Evolutionary conservation across 2,113 vertebrate species (phyloP).

Genomic region (Dasyornis broadbenti): DNA sequence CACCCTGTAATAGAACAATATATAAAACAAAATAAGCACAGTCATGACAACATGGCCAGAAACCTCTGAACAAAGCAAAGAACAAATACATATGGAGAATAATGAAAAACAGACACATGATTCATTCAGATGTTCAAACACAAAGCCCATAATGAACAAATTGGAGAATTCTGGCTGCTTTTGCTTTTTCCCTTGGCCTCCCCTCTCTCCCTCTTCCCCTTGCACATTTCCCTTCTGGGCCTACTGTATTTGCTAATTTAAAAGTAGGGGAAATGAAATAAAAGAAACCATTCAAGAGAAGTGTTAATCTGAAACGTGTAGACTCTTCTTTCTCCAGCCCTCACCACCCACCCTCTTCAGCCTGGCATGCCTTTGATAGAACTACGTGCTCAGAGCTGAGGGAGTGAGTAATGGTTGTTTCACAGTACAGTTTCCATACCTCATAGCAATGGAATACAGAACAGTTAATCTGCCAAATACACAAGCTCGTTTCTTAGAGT

Average conservation of each 20-base stretch:
- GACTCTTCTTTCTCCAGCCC: neutral
- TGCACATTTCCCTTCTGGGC: slow-evolving; percentile 18
- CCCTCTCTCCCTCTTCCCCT: neutral
- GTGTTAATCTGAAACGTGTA: slow-evolving; percentile 12
- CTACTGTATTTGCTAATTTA: slow-evolving; percentile 42
- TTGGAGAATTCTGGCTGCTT: slow-evolving; percentile 17
- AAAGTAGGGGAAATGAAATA: slow-evolving; percentile 24
- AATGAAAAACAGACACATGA: slow-evolving; percentile 60
- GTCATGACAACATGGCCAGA: slow-evolving; percentile 44
- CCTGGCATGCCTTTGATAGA: slow-evolving; percentile 27
- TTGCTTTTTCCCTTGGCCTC: slow-evolving; percentile 11
- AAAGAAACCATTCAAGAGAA: slow-evolving; percentile 30
- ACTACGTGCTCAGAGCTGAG: slow-evolving; percentile 38
- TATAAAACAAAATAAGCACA: slow-evolving; percentile 55
- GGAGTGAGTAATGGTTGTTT: slow-evolving; percentile 65
- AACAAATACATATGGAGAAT: slow-evolving; percentile 36
- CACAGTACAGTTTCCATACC: slow-evolving; percentile 75
- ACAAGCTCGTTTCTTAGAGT: slow-evolving; percentile 69
- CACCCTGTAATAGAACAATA: slow-evolving; percentile 12
- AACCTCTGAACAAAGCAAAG: slow-evolving; percentile 53
- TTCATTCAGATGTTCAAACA: slow-evolving; percentile 57
- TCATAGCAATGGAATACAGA: slow-evolving; percentile 76
- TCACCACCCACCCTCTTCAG: neutral
- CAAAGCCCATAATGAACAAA: neutral
- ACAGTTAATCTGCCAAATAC: slow-evolving; percentile 71